Conservation (phyloP, 2,113 vertebrate genomes). For the Spheniscus mendiculus region DNA sequence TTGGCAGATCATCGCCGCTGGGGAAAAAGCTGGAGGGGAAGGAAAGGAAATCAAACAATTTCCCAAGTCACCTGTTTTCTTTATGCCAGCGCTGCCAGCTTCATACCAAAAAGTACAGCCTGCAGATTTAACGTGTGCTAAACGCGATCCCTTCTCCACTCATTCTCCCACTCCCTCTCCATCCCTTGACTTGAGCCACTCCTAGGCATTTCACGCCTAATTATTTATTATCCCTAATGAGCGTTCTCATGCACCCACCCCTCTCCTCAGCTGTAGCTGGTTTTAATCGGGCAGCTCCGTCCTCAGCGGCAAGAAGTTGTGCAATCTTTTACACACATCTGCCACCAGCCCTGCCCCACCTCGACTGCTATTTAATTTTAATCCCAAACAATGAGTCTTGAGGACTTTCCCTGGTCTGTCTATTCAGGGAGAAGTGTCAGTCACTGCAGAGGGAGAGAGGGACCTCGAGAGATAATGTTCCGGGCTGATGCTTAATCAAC, state of each 20-base stretch:
- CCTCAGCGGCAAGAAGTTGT: background rate
- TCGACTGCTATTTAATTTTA: background rate
- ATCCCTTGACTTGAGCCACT: background rate
- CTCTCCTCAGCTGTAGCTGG: background rate
- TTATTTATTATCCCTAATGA: background rate
- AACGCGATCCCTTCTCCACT: background rate
- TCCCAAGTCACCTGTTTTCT: background rate
- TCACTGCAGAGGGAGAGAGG: background rate
- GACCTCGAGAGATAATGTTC: background rate
- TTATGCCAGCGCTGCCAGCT: background rate
- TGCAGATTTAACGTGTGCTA: background rate
- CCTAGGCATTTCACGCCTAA: background rate
- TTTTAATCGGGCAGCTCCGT: background rate
- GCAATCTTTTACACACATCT: background rate
- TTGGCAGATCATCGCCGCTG: background rate
- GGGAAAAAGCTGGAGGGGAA: background rate
- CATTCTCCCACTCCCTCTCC: background rate
- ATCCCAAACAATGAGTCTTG: background rate
- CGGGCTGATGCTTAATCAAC: background rate
- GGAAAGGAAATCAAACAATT: background rate
- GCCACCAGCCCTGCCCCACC: slow-evolving; percentile 7
- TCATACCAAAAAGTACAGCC: accelerated
- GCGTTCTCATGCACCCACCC: background rate
- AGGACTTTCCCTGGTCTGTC: background rate
- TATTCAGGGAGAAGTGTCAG: background rate